A percentile compares a stretch with the other conserved stretches of the same genome.
phyloP scores from a whole-genome alignment of 2,113 vertebrate species.

The Alligator sinensis region DNA sequence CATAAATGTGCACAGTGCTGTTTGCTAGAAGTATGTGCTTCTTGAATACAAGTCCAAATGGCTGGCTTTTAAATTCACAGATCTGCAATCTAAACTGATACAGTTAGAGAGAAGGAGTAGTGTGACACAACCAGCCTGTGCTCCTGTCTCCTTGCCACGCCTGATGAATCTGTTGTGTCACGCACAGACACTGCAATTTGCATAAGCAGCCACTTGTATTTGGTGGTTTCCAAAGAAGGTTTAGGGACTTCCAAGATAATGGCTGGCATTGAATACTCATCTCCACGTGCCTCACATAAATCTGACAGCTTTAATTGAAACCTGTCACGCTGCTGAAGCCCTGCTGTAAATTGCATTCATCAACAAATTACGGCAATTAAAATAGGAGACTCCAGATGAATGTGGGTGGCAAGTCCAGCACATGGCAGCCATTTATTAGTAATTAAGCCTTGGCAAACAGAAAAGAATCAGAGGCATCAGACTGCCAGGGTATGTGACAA shows the following conservation, averaged over 20 bases:
- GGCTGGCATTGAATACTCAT: neutral
- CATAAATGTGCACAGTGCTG: neutral
- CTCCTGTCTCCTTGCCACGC: neutral
- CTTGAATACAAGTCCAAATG: neutral
- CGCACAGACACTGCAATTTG: neutral
- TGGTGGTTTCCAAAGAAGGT: neutral
- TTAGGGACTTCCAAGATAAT: neutral
- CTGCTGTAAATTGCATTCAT: conserved; percentile 61
- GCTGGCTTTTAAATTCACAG: neutral
- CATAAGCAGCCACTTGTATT: neutral
- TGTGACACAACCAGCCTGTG: neutral
- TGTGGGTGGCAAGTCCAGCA: neutral
- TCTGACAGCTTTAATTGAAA: conserved; percentile 55
- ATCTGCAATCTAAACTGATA: neutral
- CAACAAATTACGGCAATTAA: conserved; percentile 71
- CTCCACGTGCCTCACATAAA: neutral
- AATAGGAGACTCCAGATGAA: conserved; percentile 30
- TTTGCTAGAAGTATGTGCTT: neutral
- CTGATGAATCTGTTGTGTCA: neutral
- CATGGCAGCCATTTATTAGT: conserved; percentile 14
- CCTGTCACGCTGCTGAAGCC: conserved; percentile 43
- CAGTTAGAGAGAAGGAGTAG: neutral
- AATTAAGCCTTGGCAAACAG: conserved; percentile 13
- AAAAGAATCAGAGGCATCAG: neutral
- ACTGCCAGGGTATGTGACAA: neutral